phyloP scores from a whole-genome alignment of 2,888 invertebrate genomes.

The Synergus gifuensis region DNA sequence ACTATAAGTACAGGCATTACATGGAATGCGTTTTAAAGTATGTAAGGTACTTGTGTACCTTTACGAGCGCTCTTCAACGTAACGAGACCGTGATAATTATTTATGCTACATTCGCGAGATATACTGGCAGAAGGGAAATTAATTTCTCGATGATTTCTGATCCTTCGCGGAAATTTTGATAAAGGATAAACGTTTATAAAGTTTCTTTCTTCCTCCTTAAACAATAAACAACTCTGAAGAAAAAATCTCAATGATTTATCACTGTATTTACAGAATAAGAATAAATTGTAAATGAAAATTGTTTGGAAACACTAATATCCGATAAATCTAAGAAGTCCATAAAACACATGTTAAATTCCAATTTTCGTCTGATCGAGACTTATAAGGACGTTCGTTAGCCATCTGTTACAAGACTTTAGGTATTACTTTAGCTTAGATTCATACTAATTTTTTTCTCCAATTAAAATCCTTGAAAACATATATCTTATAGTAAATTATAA shows the following conservation, averaged over 20 bases:
- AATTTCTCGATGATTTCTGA: conserved; percentile 19
- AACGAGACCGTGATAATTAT: conserved; percentile 50
- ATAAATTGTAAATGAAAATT: background rate
- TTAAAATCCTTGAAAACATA: background rate
- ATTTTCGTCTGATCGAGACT: background rate
- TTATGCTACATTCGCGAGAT: conserved; percentile 14
- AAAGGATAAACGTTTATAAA: background rate
- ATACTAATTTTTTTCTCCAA: background rate
- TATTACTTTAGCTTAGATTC: background rate
- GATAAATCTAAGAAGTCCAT: background rate
- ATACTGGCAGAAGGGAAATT: conserved; percentile 4
- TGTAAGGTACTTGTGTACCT: conserved; percentile 51
- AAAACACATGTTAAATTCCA: background rate
- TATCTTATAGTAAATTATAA: background rate
- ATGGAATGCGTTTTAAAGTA: conserved; percentile 57
- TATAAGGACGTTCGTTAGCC: background rate
- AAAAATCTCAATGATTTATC: background rate
- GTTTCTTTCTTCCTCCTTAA: background rate
- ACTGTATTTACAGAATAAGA: background rate
- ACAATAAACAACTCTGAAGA: background rate
- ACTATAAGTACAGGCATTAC: conserved; percentile 60
- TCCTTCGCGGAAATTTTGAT: background rate
- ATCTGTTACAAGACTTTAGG: background rate
- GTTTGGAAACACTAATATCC: background rate
- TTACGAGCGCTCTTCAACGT: conserved; percentile 52